Percentiles rank a stretch among this genome's conserved stretches.
Evolutionary conservation across 2,797 vertebrate genomes (phyloP).

Genomic region (Muscicapa comitata): DNA sequence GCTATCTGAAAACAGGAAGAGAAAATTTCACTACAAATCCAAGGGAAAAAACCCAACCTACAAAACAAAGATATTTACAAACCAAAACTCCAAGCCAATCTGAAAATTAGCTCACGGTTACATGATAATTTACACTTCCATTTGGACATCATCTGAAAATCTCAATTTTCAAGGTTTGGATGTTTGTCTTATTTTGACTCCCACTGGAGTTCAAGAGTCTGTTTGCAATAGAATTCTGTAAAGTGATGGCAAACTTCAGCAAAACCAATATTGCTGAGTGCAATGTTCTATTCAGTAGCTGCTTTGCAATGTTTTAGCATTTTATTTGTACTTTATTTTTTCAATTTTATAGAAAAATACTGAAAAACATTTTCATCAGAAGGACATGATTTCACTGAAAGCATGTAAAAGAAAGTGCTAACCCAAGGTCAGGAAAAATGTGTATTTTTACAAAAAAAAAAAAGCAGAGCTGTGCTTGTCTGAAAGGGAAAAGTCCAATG

Average conservation of each 20-base stretch:
- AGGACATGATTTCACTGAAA: neutral
- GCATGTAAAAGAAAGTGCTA: neutral
- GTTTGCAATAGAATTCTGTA: neutral
- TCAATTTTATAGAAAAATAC: neutral
- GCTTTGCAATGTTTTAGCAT: neutral
- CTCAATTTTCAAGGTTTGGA: neutral
- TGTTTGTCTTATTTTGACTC: neutral
- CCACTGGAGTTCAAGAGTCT: neutral
- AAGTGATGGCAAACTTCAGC: neutral
- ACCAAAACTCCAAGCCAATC: neutral
- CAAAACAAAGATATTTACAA: neutral
- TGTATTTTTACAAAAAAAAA: neutral
- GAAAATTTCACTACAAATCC: neutral
- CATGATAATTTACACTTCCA: neutral
- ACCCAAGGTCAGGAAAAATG: neutral
- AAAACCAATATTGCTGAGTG: neutral
- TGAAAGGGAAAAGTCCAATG: neutral
- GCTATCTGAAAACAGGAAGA: neutral
- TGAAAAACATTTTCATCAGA: neutral
- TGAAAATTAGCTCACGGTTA: neutral
- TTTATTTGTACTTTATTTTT: neutral
- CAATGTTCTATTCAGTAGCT: neutral
- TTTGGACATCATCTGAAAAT: neutral
- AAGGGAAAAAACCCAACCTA: fast-evolving
- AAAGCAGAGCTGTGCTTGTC: neutral